Evolutionary conservation across 2,113 vertebrate genomes (phyloP).

Genomic region (Halichoerus grypus): DNA sequence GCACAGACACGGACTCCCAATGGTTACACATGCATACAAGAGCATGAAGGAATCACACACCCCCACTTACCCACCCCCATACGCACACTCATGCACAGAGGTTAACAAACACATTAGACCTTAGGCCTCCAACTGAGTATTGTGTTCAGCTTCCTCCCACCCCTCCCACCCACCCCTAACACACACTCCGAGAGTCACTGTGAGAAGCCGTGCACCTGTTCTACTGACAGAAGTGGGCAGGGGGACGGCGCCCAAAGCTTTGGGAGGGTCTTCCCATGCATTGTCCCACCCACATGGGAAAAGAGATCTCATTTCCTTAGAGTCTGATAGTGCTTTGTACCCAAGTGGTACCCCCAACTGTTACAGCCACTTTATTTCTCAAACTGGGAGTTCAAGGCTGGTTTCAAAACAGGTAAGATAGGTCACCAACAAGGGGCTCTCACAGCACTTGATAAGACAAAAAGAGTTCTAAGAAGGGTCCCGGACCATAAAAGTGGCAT

Average conservation of each 20-base stretch:
- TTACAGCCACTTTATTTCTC: background rate
- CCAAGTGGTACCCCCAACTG: background rate
- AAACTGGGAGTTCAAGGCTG: background rate
- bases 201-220: background rate
- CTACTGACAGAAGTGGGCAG: rapidly evolving
- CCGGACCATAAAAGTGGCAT: rapidly evolving
- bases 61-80: background rate
- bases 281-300: background rate
- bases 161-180: too few relatives aligned
- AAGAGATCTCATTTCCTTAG: background rate
- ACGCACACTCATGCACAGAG: background rate
- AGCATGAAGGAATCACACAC: background rate
- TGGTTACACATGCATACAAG: rapidly evolving
- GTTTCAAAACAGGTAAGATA: background rate
- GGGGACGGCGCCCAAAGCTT: background rate
- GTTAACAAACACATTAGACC: background rate
- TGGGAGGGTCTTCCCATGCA: background rate
- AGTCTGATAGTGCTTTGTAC: background rate
- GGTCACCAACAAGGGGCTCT: background rate
- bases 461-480: too few relatives aligned
- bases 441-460: background rate
- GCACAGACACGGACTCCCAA: rapidly evolving
- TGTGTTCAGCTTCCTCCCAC: background rate
- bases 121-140: rapidly evolving
- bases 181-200: rapidly evolving